These are phyloP conservation scores for Micronycteris hirsuta DNA, from an alignment of 2,113 vertebrate species.

Conservation along the genomic window DNA sequence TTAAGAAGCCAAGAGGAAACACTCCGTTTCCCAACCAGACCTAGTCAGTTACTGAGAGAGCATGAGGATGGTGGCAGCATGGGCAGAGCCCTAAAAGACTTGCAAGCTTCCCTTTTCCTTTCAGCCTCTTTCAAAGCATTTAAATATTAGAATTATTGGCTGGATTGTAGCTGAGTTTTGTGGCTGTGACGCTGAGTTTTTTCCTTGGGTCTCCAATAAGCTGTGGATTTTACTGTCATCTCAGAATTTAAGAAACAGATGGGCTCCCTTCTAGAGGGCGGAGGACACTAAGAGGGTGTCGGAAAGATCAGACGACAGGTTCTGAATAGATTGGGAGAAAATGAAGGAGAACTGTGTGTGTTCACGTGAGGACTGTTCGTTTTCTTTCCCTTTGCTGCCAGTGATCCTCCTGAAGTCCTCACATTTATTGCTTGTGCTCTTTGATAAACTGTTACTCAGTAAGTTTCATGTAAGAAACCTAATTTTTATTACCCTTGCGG, in stretches of 20 bases:
- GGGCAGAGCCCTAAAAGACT: not conserved
- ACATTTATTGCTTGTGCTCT: not conserved
- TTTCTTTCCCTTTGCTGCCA: not conserved
- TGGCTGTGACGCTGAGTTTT: not conserved
- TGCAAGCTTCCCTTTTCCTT: not conserved
- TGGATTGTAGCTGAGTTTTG: not conserved
- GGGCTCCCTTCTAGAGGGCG: not conserved
- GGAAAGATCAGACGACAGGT: not conserved
- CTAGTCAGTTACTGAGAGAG: not conserved
- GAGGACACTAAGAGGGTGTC: not conserved
- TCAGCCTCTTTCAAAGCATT: not conserved
- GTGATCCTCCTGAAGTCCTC: not conserved
- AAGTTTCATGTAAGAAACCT: slow-evolving; percentile 7
- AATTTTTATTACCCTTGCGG: not conserved
- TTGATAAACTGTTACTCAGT: not conserved
- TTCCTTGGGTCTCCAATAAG: not conserved
- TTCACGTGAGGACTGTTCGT: not conserved
- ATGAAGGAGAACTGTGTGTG: not conserved
- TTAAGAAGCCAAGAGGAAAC: not conserved
- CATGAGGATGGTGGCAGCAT: not conserved
- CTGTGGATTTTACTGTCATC: not conserved
- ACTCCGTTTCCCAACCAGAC: not conserved
- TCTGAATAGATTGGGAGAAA: not conserved
- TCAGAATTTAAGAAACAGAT: not conserved
- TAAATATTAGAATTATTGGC: not conserved